Evolutionary conservation across 2,888 invertebrate genomes (phyloP).

Genomic region (Drosophila nigritarsus): DNA sequence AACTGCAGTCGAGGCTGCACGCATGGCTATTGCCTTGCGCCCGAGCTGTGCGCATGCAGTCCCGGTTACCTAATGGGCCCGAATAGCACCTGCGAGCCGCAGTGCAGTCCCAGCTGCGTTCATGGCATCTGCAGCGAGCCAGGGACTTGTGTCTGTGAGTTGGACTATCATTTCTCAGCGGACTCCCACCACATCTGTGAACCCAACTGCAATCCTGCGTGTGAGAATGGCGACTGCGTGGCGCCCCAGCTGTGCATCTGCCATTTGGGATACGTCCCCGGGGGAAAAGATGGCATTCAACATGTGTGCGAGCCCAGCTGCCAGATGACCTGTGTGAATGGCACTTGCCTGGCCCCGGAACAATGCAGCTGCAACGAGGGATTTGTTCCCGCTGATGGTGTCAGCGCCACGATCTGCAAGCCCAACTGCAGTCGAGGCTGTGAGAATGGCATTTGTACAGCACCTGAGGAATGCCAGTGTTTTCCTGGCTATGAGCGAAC

Average conservation of each 20-base stretch:
- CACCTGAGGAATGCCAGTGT: conserved; percentile 79
- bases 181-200: conserved; percentile 71
- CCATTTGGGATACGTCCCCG: conserved; percentile 71
- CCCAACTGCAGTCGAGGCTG: conserved; percentile 62
- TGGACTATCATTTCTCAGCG: conserved; percentile 50
- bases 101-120: too few relatives aligned
- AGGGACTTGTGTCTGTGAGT: too few relatives aligned
- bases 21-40: too few relatives aligned
- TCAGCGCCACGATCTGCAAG: conserved; percentile 85
- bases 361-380: conserved; percentile 83
- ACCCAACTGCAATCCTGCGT: conserved; percentile 81
- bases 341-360: conserved; percentile 67
- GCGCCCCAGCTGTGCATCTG: conserved; percentile 72
- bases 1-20: too few relatives aligned
- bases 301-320: conserved; percentile 57
- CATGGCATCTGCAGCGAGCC: too few relatives aligned
- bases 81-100: too few relatives aligned
- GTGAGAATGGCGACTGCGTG: conserved; percentile 83
- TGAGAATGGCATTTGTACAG: conserved; percentile 80
- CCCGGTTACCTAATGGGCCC: too few relatives aligned
- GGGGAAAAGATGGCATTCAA: not conserved
- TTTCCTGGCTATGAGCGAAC: conserved; percentile 37
- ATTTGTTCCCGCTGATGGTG: conserved; percentile 71
- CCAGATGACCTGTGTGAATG: conserved; percentile 60
- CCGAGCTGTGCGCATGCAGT: too few relatives aligned